Conservation (phyloP, 2,888 invertebrate genomes). For the Oscheius myriophilus region DNA sequence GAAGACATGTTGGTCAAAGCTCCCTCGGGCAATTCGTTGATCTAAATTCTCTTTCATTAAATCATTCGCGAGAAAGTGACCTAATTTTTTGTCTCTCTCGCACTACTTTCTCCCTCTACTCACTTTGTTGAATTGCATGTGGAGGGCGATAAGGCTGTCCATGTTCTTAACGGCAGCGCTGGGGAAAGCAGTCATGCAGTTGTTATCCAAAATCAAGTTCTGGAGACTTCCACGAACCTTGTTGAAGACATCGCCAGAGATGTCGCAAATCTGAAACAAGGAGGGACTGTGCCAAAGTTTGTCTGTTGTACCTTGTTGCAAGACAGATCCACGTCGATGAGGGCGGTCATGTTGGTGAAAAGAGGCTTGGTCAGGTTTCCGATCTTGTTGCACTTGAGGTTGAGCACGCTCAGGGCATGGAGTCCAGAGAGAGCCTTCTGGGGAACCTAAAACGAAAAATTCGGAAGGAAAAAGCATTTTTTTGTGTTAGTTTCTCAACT, state of each 20-base stretch:
- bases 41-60: constrained; percentile 46
- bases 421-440: constrained; percentile 56
- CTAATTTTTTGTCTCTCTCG: constrained; percentile 15
- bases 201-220: constrained; percentile 68
- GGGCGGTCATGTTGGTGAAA: constrained; percentile 61
- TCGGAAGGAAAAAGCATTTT: too few species aligned
- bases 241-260: constrained; percentile 58
- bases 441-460: constrained; percentile 50
- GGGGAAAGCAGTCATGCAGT: constrained; percentile 66
- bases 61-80: constrained; percentile 12
- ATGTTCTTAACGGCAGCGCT: constrained; percentile 62
- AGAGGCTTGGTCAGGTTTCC: constrained; percentile 62
- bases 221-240: constrained; percentile 64
- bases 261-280: constrained; percentile 38
- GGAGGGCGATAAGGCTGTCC: constrained; percentile 67
- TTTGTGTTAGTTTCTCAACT: background rate
- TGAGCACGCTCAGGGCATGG: constrained; percentile 62
- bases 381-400: constrained; percentile 72
- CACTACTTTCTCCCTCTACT: constrained; percentile 23
- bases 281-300: background rate
- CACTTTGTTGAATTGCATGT: constrained; percentile 69
- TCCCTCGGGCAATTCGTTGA: constrained; percentile 52
- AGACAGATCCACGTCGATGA: constrained; percentile 70
- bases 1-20: constrained; percentile 61
- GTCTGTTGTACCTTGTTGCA: constrained; percentile 65